A percentile compares a stretch with the other conserved stretches of the same genome.
These are phyloP conservation scores for Coreius guichenoti DNA, from an alignment of 2,797 vertebrate genomes.

Conservation along the genomic window DNA sequence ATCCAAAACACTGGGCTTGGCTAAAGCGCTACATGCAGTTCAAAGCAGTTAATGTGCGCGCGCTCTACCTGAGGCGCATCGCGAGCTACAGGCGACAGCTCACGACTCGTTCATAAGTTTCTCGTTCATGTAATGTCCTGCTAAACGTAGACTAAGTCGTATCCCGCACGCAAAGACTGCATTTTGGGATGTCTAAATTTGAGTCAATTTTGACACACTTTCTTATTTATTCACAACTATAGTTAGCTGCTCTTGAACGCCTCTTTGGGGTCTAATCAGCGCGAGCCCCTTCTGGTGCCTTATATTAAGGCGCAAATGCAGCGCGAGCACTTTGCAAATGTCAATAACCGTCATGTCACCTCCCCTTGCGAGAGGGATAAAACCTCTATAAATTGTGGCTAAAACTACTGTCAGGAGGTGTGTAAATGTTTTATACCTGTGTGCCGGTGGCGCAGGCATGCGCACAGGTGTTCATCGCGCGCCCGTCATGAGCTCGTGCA, in stretches of 20 bases:
- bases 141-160: not conserved
- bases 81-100: constrained; percentile 69
- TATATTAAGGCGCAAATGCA: constrained; percentile 68
- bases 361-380: not conserved
- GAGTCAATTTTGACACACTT: constrained; percentile 76
- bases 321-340: constrained; percentile 73
- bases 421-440: constrained; percentile 6
- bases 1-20: constrained; percentile 44
- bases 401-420: not conserved
- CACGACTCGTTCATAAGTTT: constrained; percentile 46
- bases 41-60: constrained; percentile 72
- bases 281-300: constrained; percentile 69
- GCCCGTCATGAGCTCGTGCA: constrained; percentile 64
- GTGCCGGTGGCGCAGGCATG: constrained; percentile 19
- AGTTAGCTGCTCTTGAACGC: constrained; percentile 67
- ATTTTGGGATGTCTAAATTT: constrained; percentile 65
- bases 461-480: constrained; percentile 56
- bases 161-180: not conserved
- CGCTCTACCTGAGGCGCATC: constrained; percentile 69
- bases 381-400: not conserved
- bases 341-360: constrained; percentile 77
- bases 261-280: constrained; percentile 69
- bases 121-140: constrained; percentile 61
- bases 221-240: constrained; percentile 76
- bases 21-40: constrained; percentile 63